Evolutionary conservation across 1,140 invertebrate species (phyloP), one percentile per base, ranked within the genome.

Genomic region (Laupala kohalensis): DNA sequence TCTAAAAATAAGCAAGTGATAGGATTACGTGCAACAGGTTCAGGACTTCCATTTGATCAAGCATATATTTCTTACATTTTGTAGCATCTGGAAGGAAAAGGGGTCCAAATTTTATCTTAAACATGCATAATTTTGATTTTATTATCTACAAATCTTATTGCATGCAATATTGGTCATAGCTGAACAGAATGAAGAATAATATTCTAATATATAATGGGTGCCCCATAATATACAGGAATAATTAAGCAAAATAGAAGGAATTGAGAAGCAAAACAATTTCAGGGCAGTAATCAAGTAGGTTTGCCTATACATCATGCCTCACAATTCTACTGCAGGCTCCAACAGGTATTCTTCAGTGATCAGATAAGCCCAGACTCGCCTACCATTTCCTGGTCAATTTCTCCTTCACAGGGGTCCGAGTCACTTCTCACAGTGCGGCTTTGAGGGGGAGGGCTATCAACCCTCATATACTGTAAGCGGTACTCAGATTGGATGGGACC

Each of bases 391-490:
- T 70, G 29, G 37, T 70, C 69, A 64, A 62, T 30, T 12, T 66
- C 64, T 24, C 64, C 64, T 26, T 70, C 69, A 25, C 72, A 70
- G 28, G 69, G 68, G 27, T 70, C 72, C 69, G 64, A 73, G 63
- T 70, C 72, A 65, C 72, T 73, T 26, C 69, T 64, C 65, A 70
- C 63, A 37, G 30, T 68, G 25, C 67, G 67, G 29, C 30, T 15
- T 26, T 28, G 27, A 19, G 64, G 63, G 26, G 64, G 65, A 27
- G 30, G 71, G 67, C 37, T 72, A 63, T 65, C 66, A 27, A 70
- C 29, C 64, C 69, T 73, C 68, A 64, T 64, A 53, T 73, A 73
- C 29, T 69, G 72, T 64, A 73, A 65, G 28, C 72, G 72, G 69
- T 66, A 73, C 64, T 73, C 69, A 37, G 72, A 70, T 65, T 64